Evolutionary conservation across 2,113 vertebrate genomes (phyloP).

Genomic region (Phalacrocorax aristotelis): DNA sequence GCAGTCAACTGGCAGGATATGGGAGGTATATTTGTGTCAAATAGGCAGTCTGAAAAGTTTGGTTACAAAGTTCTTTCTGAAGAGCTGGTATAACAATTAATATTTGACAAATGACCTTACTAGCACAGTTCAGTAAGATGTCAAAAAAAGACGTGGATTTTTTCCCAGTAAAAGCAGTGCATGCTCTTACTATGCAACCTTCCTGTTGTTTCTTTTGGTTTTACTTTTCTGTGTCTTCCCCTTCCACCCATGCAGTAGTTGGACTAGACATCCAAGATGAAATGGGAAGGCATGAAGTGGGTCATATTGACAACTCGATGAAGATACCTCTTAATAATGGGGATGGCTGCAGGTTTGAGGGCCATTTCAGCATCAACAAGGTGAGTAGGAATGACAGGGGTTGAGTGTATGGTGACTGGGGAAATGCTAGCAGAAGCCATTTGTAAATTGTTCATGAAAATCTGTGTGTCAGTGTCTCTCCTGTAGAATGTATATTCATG

Average conservation of each 20-base stretch:
- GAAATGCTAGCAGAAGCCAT: not conserved
- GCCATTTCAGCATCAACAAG: constrained; percentile 97
- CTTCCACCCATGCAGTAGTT: constrained; percentile 80
- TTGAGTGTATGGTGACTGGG: not conserved
- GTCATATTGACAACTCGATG: constrained; percentile 98
- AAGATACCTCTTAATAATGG: constrained; percentile 90
- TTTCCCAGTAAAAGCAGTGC: not conserved
- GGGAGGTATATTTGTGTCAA: not conserved
- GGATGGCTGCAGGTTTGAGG: constrained; percentile 93
- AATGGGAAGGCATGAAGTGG: constrained; percentile 98
- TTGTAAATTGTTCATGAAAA: not conserved
- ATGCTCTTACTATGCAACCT: not conserved
- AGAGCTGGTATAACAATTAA: not conserved
- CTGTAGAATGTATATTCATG: not conserved
- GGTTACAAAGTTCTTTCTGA: not conserved
- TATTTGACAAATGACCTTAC: not conserved
- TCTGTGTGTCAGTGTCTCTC: not conserved
- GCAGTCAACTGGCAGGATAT: not conserved
- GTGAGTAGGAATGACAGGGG: constrained; percentile 63
- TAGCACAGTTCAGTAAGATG: not conserved
- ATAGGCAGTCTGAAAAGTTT: not conserved
- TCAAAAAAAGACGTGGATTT: not conserved
- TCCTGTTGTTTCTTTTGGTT: not conserved
- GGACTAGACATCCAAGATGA: constrained; percentile 99
- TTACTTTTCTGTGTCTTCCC: not conserved